Evolutionary conservation across 2,888 invertebrate genomes (phyloP).

Genomic region (Rutpela maculata): DNA sequence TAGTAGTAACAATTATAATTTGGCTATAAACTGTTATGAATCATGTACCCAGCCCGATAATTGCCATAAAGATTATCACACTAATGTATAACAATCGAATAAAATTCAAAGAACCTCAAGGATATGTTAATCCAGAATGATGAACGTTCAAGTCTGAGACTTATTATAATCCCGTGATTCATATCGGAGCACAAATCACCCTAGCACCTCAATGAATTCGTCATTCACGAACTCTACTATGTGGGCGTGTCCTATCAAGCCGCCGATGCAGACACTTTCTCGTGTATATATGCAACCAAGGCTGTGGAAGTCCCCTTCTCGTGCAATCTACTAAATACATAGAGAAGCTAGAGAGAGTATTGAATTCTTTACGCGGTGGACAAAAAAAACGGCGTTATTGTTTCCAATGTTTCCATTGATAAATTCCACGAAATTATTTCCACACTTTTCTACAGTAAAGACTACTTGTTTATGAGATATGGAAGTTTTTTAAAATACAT

Average conservation of each 20-base stretch:
- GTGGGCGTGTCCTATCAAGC: constrained; percentile 28
- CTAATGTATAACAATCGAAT: not conserved
- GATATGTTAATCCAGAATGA: constrained; percentile 8
- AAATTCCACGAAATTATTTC: not conserved
- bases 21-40: not conserved
- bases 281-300: not conserved
- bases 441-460: too few relatives aligned
- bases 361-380: constrained; percentile 19
- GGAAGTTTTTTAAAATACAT: too few relatives aligned
- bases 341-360: constrained; percentile 3
- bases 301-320: constrained; percentile 16
- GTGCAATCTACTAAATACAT: not conserved
- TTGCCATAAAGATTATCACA: not conserved
- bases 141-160: constrained; percentile 12
- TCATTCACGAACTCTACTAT: constrained; percentile 33
- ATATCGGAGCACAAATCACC: constrained; percentile 28
- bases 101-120: not conserved
- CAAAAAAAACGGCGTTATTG: not conserved
- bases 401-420: not conserved
- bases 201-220: constrained; percentile 33
- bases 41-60: not conserved
- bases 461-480: too few relatives aligned
- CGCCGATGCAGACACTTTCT: constrained; percentile 12
- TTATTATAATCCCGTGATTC: constrained; percentile 33
- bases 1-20: not conserved